Evolutionary conservation across 2,113 vertebrate genomes (phyloP), one percentile per base, ranked within the genome.

Genomic region (Brevimyrus niger): DNA sequence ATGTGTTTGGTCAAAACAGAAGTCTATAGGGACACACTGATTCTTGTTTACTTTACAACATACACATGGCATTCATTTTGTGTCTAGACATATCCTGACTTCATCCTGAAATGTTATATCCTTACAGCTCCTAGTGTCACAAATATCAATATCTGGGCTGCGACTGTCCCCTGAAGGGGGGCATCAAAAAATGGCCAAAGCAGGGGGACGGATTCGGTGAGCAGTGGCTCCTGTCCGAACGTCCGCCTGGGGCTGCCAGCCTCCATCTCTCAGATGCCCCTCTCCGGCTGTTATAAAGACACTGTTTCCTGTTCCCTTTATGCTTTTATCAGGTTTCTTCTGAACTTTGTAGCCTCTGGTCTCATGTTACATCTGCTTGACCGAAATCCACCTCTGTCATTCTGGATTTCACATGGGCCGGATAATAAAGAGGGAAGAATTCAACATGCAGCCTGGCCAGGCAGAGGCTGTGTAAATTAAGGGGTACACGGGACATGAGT

Each of bases 1-100:
- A 19, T 76, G 3, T 76, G 73, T 76, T 17, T n/a, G 35, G 73
- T 89, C 19, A 91, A 44, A 91, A 91, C 92, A n/a, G 91, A 92
- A 93, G 90, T 85, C 58, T 89, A 88, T 19, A 31, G 83, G 91
- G 83, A 90, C 82, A 86, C 0, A 61, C 11, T 76, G 31, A 76
- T 19, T 15, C 69, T 76, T 76, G 10, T 88, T 88, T 0, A 0
- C 88, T 83, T 51, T 31, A 44, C 82, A 15, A 88, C 90, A 87
- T 65, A 89, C 82, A 50, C 35, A 21, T 87, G 89, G 31, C 42
- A 10, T 88, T 87, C 17, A 21, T 80, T 80, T 42, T 42, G 35
- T 80, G 73, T 80, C 73, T 80, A 80, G 73, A 80, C 35, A 7
- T 6, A 80, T 80, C 31, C 31, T n/a, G 35, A 80, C 73, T 19